Percentiles rank a stretch among this genome's conserved stretches.
Evolutionary conservation across 2,113 vertebrate genomes (phyloP).

Genomic region (Pangasianodon hypophthalmus): DNA sequence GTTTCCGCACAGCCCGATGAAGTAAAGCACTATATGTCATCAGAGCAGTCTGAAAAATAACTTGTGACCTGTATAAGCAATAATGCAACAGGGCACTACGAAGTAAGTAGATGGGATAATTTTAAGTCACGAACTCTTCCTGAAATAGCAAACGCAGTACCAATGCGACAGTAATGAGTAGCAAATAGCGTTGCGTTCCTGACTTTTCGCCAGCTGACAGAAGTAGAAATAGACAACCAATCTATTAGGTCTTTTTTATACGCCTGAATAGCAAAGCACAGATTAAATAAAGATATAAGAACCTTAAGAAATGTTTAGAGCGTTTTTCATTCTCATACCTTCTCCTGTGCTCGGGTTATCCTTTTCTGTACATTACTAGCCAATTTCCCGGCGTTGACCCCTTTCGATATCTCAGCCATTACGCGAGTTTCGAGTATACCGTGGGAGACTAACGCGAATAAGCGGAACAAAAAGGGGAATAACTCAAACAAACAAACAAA

Average conservation of each 20-base stretch:
- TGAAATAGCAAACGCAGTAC: background rate
- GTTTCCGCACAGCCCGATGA: background rate
- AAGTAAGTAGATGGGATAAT: background rate
- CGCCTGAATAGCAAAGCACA: background rate
- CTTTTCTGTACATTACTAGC: conserved; percentile 95
- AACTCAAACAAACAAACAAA: background rate
- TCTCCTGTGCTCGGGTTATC: conserved; percentile 92
- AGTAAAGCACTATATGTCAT: background rate
- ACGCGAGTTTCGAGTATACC: conserved; percentile 56
- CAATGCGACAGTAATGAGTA: background rate
- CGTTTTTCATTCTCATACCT: conserved; percentile 74
- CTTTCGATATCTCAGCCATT: conserved; percentile 95
- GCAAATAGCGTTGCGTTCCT: conserved; percentile 6
- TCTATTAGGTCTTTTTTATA: background rate
- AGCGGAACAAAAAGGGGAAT: conserved; percentile 32
- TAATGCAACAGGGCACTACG: background rate
- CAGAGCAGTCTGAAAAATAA: background rate
- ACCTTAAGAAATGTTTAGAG: background rate
- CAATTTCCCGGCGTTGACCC: conserved; percentile 92
- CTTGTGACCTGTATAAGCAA: background rate
- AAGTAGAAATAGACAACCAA: background rate
- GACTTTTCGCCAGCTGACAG: conserved; percentile 16
- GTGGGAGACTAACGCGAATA: conserved; percentile 12
- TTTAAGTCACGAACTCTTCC: background rate
- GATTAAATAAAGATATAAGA: background rate